Base-by-base conservation (phyloP, 2,888 invertebrate species). In the Cylloceria caligata region DNA sequence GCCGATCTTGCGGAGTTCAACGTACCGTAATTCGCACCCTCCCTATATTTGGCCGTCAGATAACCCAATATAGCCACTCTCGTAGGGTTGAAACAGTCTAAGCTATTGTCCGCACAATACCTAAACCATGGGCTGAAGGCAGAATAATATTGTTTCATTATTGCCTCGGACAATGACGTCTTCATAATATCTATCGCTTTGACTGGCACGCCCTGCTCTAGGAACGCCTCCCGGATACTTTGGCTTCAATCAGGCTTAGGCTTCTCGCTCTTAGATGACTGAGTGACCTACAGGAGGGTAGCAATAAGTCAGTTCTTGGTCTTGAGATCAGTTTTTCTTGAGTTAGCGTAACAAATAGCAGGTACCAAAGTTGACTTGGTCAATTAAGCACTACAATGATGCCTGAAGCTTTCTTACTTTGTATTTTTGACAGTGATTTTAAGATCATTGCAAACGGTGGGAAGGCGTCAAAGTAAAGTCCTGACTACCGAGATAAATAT, bases 281-380 rank as follows among this genome's bases (percentile, higher is more conserved):
- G 13, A 4, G 7, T 30, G 39, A 11, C 49, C 78, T 62, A 34
- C 55, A 73, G 7, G 73, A 49, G 49, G 62, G 49, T 7, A 73
- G 13, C 49, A 73, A 49, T 19, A 64, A 13, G 9, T 21, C 24
- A n/a, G 27, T 16, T 11, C 30, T 45, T 21, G 30, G 52, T 30
- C 16, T 11, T 5, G 16, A 30, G 1, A 11, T 39, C 5, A 55
- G 34, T n/a, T n/a, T n/a, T n/a, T n/a, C n/a, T n/a, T n/a, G n/a
- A n/a, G n/a, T n/a, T 2, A 78, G 19, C 27, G 52, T 34, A 0
- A 1, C 3, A n/a, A 30, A 83, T 6, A 83, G 30, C 0, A 84
- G 84, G 24, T 72, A 85, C 83, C 84, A 85, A 1, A 83, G 71
- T 64, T 85, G 83, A 4, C 65, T 57, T 2, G 71, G 57, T 78